A percentile compares a stretch with the other conserved stretches of the same genome.
These are phyloP conservation scores for Drosophila quinaria DNA, from an alignment of 2,888 invertebrate species.

Conservation along the genomic window DNA sequence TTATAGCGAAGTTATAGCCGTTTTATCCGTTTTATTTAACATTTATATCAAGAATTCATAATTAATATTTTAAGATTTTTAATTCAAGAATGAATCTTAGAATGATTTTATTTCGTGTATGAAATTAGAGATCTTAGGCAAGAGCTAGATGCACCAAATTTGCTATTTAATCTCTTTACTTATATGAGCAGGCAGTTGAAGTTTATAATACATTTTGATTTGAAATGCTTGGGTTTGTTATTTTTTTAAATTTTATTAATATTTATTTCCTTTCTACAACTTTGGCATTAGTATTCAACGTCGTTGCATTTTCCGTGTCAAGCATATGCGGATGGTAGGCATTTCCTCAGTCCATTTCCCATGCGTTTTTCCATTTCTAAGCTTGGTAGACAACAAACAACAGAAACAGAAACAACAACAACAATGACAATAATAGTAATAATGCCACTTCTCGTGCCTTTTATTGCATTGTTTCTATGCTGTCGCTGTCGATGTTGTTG, in stretches of 20 bases:
- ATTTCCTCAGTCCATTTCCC: constrained; percentile 63
- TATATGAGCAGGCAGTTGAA: no score
- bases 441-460: constrained; percentile 66
- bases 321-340: constrained; percentile 64
- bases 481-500: constrained; percentile 18
- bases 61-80: no score
- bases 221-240: not conserved
- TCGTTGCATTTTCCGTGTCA: constrained; percentile 74
- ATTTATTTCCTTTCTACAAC: constrained; percentile 51
- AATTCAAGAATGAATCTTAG: no score
- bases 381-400: constrained; percentile 2
- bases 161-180: no score
- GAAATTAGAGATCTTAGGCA: no score
- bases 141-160: no score
- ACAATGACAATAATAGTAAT: constrained; percentile 19
- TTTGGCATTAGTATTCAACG: constrained; percentile 64
- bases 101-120: no score
- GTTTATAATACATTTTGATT: not conserved
- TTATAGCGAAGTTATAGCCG: no score
- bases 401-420: constrained; percentile 28
- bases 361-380: constrained; percentile 60
- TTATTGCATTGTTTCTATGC: constrained; percentile 64
- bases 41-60: no score
- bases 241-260: constrained; percentile 52
- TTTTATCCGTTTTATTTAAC: no score